Conservation (phyloP, 2,888 invertebrate species). For the Patella depressa region DNA sequence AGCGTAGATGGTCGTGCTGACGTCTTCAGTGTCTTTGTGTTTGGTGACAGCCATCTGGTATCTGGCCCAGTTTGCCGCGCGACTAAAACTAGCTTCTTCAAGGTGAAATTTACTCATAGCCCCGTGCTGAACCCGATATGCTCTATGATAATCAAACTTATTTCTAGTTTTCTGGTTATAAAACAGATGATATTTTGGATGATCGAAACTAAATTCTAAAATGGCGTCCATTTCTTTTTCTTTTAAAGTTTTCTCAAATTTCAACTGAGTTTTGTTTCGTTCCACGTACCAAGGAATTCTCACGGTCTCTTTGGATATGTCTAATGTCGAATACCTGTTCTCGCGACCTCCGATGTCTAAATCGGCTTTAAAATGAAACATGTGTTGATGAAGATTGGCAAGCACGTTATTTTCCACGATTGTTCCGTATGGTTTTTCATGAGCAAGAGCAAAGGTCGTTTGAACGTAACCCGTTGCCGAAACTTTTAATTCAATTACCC, state of each 20-base stretch:
- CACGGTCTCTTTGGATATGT: slow-evolving; percentile 43
- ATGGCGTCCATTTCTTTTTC: slow-evolving; percentile 52
- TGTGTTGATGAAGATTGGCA: slow-evolving; percentile 59
- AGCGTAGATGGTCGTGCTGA: slow-evolving; percentile 59
- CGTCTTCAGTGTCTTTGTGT: slow-evolving; percentile 57
- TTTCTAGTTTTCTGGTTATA: slow-evolving; percentile 49
- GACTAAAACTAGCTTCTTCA: slow-evolving; percentile 41
- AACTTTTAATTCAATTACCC: slow-evolving; percentile 55
- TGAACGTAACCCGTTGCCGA: slow-evolving; percentile 61
- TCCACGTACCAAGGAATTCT: slow-evolving; percentile 44
- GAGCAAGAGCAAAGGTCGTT: slow-evolving; percentile 48
- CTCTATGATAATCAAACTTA: slow-evolving; percentile 47
- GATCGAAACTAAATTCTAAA: slow-evolving; percentile 43
- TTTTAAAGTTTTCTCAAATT: slow-evolving; percentile 39
- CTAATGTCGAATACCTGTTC: slow-evolving; percentile 56
- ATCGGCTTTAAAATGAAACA: slow-evolving; percentile 64
- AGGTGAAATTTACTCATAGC: slow-evolving; percentile 50
- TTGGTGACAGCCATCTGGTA: slow-evolving; percentile 59
- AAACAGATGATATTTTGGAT: slow-evolving; percentile 51
- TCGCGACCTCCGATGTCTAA: slow-evolving; percentile 54
- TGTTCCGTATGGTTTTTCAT: slow-evolving; percentile 52
- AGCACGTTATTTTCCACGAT: slow-evolving; percentile 48
- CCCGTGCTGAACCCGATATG: slow-evolving; percentile 52
- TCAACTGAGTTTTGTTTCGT: slow-evolving; percentile 37
- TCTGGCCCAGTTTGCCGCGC: slow-evolving; percentile 58